phyloP scores from a whole-genome alignment of 2,888 invertebrate species.

The Epirrhoe tristata region DNA sequence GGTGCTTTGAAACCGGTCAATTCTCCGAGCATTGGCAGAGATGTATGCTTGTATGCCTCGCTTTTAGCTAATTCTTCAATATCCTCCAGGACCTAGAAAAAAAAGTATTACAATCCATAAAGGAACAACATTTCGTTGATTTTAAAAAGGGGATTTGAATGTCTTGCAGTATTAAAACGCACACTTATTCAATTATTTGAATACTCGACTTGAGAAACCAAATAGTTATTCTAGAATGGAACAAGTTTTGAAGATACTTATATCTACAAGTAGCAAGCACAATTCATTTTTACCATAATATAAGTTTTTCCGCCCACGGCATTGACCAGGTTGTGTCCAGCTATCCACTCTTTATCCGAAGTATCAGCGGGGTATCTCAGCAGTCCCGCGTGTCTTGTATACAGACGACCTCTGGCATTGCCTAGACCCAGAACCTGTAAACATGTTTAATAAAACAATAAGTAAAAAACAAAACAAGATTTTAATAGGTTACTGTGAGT shows the following conservation, averaged over 20 bases:
- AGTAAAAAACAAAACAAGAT: too few relatives aligned
- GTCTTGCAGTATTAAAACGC: too few relatives aligned
- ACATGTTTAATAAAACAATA: too few relatives aligned
- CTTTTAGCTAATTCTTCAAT: conserved; percentile 90
- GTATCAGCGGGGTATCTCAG: conserved; percentile 92
- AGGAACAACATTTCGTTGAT: neutral
- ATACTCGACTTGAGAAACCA: neutral
- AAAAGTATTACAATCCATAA: neutral
- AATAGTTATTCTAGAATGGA: neutral
- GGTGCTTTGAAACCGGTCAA: conserved; percentile 91
- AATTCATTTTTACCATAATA: conserved; percentile 82
- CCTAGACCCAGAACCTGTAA: conserved; percentile 88
- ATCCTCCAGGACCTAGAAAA: conserved; percentile 87
- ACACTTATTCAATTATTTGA: too few relatives aligned
- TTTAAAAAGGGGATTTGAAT: too few relatives aligned
- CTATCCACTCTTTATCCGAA: conserved; percentile 93
- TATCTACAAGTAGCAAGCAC: conserved; percentile 8
- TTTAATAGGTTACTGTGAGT: too few relatives aligned
- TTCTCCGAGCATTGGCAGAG: conserved; percentile 87
- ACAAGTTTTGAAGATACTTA: neutral
- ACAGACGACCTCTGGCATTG: conserved; percentile 90
- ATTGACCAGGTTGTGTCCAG: conserved; percentile 90
- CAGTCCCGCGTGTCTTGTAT: conserved; percentile 91
- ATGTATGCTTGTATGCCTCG: conserved; percentile 89
- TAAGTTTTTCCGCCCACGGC: conserved; percentile 93